Percentiles rank a stretch among this genome's conserved stretches.
phyloP scores from a whole-genome alignment of 2,888 invertebrate species.

The Quadroppia sp. region DNA sequence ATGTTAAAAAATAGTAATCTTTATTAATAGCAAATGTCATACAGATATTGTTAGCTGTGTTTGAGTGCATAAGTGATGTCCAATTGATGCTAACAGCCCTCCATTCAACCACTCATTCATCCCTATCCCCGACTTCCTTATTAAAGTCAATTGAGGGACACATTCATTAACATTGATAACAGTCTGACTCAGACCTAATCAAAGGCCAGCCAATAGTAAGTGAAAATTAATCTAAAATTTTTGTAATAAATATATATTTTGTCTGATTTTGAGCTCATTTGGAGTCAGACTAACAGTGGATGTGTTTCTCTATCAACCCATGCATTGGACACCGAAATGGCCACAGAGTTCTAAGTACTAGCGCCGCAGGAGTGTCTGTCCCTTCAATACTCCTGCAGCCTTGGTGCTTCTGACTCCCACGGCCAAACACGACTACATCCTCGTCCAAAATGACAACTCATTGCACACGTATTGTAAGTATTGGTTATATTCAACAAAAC shows the following conservation, averaged over 20 bases:
- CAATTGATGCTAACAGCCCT: background rate
- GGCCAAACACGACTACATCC: background rate
- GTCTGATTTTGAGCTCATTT: conserved; percentile 6
- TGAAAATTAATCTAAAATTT: conserved; percentile 6
- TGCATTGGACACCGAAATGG: background rate
- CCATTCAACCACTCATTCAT: conserved; percentile 31
- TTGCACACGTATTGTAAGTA: too few relatives aligned
- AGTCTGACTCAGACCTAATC: background rate
- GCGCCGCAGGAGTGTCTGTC: conserved; percentile 48
- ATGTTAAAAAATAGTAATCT: too few relatives aligned
- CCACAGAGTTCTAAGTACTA: conserved; percentile 48
- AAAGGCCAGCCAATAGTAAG: background rate
- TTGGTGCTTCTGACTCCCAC: conserved; percentile 46
- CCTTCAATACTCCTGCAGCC: conserved; percentile 48
- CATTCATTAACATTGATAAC: conserved; percentile 5
- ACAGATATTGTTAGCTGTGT: too few relatives aligned
- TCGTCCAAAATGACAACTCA: background rate
- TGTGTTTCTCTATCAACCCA: background rate
- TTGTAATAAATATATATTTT: background rate
- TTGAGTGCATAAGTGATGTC: background rate
- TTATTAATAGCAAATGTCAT: too few relatives aligned
- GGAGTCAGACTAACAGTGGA: background rate
- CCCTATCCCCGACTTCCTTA: conserved; percentile 39
- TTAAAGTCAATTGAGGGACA: conserved; percentile 28
- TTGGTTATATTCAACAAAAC: too few relatives aligned